Conservation (phyloP, 2,888 invertebrate genomes). For the Apamea monoglypha region DNA sequence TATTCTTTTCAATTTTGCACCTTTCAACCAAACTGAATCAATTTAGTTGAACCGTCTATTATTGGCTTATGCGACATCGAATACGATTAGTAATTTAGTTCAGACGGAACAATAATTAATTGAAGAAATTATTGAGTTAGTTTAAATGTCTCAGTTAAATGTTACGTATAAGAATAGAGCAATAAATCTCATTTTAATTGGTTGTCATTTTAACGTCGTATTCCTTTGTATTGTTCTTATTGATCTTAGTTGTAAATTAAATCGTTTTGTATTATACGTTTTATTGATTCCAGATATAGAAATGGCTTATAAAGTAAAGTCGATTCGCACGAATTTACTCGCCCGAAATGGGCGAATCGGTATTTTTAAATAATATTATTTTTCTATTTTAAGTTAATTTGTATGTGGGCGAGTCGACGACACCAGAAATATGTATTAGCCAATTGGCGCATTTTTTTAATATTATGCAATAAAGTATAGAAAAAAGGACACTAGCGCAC, state of each 20-base stretch:
- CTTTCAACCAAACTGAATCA: background rate
- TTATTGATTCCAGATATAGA: background rate
- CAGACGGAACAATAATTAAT: conserved; percentile 4
- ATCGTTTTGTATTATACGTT: background rate
- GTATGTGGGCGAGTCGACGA: no score
- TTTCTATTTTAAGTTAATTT: no score
- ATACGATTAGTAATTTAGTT: conserved; percentile 19
- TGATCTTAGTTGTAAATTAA: background rate
- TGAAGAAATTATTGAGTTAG: background rate
- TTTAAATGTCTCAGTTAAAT: conserved; percentile 2
- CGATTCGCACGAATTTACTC: background rate
- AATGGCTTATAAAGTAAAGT: background rate
- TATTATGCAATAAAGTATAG: no score
- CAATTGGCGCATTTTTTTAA: no score
- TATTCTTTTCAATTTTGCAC: background rate
- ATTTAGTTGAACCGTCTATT: background rate
- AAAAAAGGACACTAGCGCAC: no score
- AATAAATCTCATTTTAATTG: conserved; percentile 19
- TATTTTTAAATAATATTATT: background rate
- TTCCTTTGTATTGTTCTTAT: background rate
- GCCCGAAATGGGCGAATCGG: background rate
- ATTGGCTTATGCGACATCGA: conserved; percentile 5
- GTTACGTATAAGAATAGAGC: background rate
- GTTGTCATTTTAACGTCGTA: conserved; percentile 10
- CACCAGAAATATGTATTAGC: no score